Evolutionary conservation across 2,888 invertebrate species (phyloP), one percentile per base, ranked within the genome.

Genomic region (Acleris holmiana): DNA sequence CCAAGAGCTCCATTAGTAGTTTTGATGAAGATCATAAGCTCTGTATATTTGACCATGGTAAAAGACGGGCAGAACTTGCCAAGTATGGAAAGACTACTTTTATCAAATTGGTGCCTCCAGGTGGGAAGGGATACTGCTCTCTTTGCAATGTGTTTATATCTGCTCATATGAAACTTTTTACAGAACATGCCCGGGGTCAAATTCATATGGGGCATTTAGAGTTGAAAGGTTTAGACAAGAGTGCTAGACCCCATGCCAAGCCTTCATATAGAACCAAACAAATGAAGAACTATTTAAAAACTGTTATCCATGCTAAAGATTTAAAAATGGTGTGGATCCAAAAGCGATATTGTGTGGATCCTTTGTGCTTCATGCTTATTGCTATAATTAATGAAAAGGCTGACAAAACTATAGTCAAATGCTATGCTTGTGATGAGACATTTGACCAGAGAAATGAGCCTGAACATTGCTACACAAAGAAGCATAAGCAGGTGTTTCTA

Each of bases 61-160:
- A 83, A 67, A 68, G 61, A 4, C 81, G 86, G 57, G 66, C 76
- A 0, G 76, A 82, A 50, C 58, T 85, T 8, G 76, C 83, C 1
- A 67, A 72, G 44, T 88, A 76, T 71, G 87, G 85, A 2, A 79
- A 69, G 66, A 64, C 71, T 6, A 72, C 85, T 61, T 76, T 65
- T 44, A 85, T 89, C 4, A 86, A 78, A 69, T 64, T 88, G n/a
- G 84, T 82, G 59, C 67, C 72, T 21, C 82, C 81, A 0, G 87
- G 85, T 1, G 74, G 77, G 47, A 79, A 76, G 61, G 86, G 83
- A 0, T 85, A 79, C 63, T 89, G 89, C 57, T 70, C 62, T 1
- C 10, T 88, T 7, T 89, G 89, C 66, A 74, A 82, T 40, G 72
- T 71, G n/a, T 71, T 70, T 18, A 58, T 87, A 5, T 77, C 80